These are phyloP conservation scores for Stegodyphus dumicola DNA, from an alignment of 1,140 invertebrate species.

Conservation along the genomic window DNA sequence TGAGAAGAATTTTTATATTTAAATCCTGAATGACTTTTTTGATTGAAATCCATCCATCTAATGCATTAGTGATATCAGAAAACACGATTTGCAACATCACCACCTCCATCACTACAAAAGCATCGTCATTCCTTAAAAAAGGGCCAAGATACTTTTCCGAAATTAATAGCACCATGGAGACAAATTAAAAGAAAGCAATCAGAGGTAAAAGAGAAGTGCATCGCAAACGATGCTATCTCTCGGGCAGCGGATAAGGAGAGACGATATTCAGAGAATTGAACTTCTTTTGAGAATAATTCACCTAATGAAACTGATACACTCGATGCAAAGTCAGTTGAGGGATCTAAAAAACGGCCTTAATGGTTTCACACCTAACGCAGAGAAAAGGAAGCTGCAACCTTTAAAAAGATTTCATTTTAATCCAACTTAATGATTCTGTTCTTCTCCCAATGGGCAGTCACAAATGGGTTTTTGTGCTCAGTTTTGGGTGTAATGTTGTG, in stretches of 20 bases:
- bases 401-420: constrained; percentile 57
- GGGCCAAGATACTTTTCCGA: background rate
- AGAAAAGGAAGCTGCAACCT: background rate
- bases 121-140: no score
- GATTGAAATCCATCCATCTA: no score
- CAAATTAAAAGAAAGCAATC: constrained; percentile 45
- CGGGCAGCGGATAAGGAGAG: background rate
- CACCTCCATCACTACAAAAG: no score
- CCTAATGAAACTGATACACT: constrained; percentile 60
- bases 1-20: no score
- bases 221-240: background rate
- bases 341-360: constrained; percentile 6
- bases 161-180: constrained; percentile 49
- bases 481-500: constrained; percentile 44
- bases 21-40: no score
- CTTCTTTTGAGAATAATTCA: constrained; percentile 41
- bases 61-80: no score
- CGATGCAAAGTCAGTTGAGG: constrained; percentile 11
- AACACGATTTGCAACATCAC: no score
- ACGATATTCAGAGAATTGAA: constrained; percentile 42
- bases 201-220: constrained; percentile 5
- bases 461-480: constrained; percentile 58
- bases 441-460: constrained; percentile 32
- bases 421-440: constrained; percentile 54
- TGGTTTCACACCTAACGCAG: constrained; percentile 52